Conservation (phyloP, 2,797 vertebrate species). For the Vipera latastei region DNA sequence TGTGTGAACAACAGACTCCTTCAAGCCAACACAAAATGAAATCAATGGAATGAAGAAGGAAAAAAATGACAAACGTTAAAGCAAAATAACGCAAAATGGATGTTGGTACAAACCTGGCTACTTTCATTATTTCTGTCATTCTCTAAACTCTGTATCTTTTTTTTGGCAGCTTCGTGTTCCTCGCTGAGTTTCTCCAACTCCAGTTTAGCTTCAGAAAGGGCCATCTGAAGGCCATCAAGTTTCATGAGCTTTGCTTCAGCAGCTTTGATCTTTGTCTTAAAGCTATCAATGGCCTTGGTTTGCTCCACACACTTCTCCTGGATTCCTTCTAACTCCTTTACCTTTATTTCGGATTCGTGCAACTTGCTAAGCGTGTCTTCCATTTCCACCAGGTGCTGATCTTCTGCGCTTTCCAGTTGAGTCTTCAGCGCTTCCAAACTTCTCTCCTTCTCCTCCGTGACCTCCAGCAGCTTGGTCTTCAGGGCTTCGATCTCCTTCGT, state of each 20-base stretch:
- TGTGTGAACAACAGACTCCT: background rate
- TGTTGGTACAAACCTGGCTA: constrained; percentile 81
- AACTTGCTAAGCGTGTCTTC: constrained; percentile 92
- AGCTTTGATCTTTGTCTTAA: constrained; percentile 77
- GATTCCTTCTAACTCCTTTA: constrained; percentile 87
- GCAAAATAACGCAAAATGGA: constrained; percentile 24
- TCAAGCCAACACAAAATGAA: constrained; percentile 39
- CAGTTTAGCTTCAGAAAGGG: constrained; percentile 82
- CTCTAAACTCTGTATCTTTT: constrained; percentile 75
- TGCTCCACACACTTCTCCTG: constrained; percentile 74
- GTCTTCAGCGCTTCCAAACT: constrained; percentile 79
- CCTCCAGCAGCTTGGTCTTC: constrained; percentile 69
- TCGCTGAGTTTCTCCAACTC: constrained; percentile 80
- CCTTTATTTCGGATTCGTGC: constrained; percentile 85
- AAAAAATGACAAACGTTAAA: constrained; percentile 33
- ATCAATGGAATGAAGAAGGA: constrained; percentile 40
- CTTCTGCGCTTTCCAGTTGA: constrained; percentile 84
- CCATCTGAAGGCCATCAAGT: constrained; percentile 77
- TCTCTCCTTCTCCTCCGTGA: constrained; percentile 83
- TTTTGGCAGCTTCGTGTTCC: constrained; percentile 79
- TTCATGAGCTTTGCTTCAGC: constrained; percentile 80
- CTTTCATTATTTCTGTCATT: constrained; percentile 72
- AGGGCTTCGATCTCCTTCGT: constrained; percentile 74
- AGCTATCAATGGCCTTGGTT: constrained; percentile 71
- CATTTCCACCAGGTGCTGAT: constrained; percentile 96